Base-by-base conservation (phyloP, 1,140 invertebrate species). In the Andricus grossulariae region DNA sequence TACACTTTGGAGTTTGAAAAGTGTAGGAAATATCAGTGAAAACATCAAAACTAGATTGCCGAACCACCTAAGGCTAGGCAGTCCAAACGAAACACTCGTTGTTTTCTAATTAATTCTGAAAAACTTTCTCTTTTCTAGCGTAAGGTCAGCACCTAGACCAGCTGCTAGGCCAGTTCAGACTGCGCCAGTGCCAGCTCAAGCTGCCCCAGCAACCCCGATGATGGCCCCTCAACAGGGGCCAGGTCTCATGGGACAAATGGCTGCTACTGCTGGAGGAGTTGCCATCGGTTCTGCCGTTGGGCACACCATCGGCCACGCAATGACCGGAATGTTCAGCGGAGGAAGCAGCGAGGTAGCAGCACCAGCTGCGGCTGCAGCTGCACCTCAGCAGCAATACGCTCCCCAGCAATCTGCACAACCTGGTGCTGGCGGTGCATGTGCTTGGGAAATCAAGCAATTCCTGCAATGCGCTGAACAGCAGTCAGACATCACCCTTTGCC, bases 361-460 rank as follows among this genome's bases (percentile, higher is more conserved):
- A 57, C 91, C 88, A 77, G 77, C 89, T 12, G 85, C 91, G n/a
- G 79, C 91, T 82, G 91, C 92, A 25, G 78, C 84, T 32, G 85
- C 85, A 74, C 86, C 78, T 45, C 88, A 90, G 77, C 80, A 88
- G 21, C 84, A 54, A 3, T 77, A 80, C 32, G 32, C 76, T 75
- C 60, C 86, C 86, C 80, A 89, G 87, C 76, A 87, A 80, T 90
- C 82, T 79, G 86, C 83, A 55, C 92, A 92, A 81, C 90, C 94
- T 60, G 92, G 93, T 1, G 21, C 60, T 45, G 91, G 92, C 66
- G 96, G 96, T 12, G 94, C 95, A 4, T 97, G 97, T 87, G 93
- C 95, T n/a, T 97, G 95, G 94, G 97, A 98, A 91, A 94, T 98
- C 52, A 95, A 96, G 84, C 96, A 98, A 88, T 98, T 98, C 91